A percentile compares a stretch with the other conserved stretches of the same genome.
These are phyloP conservation scores for Zosterops japonicus DNA, from an alignment of 2,113 vertebrate species.

Conservation along the genomic window DNA sequence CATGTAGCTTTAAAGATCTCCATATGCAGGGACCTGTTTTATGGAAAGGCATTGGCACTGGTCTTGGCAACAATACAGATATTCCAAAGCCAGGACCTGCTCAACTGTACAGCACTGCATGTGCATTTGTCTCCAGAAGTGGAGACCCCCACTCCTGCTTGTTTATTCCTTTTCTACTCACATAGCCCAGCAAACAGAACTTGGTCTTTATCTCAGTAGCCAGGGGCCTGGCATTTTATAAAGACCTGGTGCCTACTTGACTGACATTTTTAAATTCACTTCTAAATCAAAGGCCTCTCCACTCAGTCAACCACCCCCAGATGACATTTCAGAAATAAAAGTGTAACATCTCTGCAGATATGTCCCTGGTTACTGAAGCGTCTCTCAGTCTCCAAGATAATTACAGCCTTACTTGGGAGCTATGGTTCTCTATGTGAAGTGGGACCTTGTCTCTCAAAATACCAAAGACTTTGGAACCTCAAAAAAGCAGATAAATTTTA, in stretches of 20 bases:
- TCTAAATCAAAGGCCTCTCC: background rate
- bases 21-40: background rate
- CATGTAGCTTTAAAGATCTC: background rate
- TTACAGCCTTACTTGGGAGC: background rate
- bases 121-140: background rate
- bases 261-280: background rate
- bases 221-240: background rate
- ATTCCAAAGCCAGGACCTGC: background rate
- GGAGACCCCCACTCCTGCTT: background rate
- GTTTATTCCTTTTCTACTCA: background rate
- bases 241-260: background rate
- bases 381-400: background rate
- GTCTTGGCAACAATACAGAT: background rate
- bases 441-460: background rate
- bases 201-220: background rate
- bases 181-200: background rate
- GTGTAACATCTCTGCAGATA: background rate
- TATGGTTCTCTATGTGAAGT: background rate
- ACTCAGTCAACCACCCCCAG: background rate
- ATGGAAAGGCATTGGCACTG: background rate
- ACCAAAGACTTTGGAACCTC: background rate
- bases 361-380: background rate
- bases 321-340: constrained; percentile 50
- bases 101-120: background rate
- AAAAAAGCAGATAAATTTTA: background rate